Evolutionary conservation across 2,888 invertebrate genomes (phyloP).

Genomic region (Mactromeris polynyma): DNA sequence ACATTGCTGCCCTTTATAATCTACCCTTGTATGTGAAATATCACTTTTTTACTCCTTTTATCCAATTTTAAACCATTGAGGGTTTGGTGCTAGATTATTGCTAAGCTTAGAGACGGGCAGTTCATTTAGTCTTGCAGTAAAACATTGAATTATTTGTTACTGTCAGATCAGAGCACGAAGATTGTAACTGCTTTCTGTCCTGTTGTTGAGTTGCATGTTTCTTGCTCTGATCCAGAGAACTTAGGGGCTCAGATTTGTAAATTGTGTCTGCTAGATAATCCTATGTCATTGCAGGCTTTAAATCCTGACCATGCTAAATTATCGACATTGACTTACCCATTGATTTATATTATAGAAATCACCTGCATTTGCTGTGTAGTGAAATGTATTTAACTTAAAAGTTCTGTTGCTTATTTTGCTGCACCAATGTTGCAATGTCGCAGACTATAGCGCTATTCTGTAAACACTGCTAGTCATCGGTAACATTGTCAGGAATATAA

Average conservation of each 20-base stretch:
- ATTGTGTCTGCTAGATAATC: background rate
- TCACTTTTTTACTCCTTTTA: background rate
- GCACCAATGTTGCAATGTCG: background rate
- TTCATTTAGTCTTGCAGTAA: background rate
- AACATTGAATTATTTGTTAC: background rate
- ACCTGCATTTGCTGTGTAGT: background rate
- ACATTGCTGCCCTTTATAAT: conserved; percentile 31
- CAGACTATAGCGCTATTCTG: background rate
- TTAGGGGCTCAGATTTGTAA: background rate
- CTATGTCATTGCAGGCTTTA: background rate
- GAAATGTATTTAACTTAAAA: background rate
- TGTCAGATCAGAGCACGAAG: background rate
- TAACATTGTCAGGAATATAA: too few species aligned
- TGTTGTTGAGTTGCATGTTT: too few species aligned
- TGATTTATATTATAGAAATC: background rate
- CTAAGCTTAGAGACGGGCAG: background rate
- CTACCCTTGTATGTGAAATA: conserved; percentile 36
- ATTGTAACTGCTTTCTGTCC: background rate
- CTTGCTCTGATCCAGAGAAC: background rate
- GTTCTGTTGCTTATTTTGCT: background rate
- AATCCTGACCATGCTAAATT: background rate
- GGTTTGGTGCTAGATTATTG: background rate
- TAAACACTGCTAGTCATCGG: background rate
- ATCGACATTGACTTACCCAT: background rate
- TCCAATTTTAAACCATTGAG: background rate